Evolutionary conservation across 2,113 vertebrate genomes (phyloP).

Genomic region (Carassius gibelio): DNA sequence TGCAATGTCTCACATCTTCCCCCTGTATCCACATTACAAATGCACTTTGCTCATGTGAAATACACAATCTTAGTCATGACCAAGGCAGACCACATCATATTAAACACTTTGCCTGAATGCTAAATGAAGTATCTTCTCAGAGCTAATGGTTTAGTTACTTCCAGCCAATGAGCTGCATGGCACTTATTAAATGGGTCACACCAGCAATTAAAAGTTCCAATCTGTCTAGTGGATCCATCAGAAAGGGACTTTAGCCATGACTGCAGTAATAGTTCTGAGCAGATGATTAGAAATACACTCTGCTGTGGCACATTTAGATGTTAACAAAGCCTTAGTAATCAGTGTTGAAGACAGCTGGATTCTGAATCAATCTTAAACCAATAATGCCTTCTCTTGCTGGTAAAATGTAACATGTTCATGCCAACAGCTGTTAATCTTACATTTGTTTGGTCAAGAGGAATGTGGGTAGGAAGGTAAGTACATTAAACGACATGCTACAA

Average conservation of each 20-base stretch:
- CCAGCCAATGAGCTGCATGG: slow-evolving; percentile 18
- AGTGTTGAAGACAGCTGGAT: slow-evolving; percentile 11
- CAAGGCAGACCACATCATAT: background rate
- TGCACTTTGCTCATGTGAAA: background rate
- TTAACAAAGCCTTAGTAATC: slow-evolving; percentile 27
- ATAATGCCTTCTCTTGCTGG: background rate
- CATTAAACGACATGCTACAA: background rate
- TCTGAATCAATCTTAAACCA: slow-evolving; percentile 28
- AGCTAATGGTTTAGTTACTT: slow-evolving; percentile 41
- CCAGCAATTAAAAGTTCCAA: slow-evolving; percentile 21
- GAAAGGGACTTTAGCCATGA: slow-evolving; percentile 9
- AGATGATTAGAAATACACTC: slow-evolving; percentile 39
- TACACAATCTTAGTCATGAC: background rate
- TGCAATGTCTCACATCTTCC: background rate
- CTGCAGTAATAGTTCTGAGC: slow-evolving; percentile 10
- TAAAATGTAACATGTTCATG: background rate
- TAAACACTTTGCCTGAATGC: slow-evolving; percentile 16
- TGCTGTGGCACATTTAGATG: background rate
- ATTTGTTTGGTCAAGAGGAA: background rate
- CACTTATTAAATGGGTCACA: slow-evolving; percentile 43
- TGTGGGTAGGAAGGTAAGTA: background rate
- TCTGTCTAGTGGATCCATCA: slow-evolving; percentile 18
- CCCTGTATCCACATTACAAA: background rate
- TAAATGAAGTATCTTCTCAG: slow-evolving; percentile 35
- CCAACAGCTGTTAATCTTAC: background rate